Base-by-base conservation (phyloP, 2,888 invertebrate species). In the Drosophila subsilvestris region DNA sequence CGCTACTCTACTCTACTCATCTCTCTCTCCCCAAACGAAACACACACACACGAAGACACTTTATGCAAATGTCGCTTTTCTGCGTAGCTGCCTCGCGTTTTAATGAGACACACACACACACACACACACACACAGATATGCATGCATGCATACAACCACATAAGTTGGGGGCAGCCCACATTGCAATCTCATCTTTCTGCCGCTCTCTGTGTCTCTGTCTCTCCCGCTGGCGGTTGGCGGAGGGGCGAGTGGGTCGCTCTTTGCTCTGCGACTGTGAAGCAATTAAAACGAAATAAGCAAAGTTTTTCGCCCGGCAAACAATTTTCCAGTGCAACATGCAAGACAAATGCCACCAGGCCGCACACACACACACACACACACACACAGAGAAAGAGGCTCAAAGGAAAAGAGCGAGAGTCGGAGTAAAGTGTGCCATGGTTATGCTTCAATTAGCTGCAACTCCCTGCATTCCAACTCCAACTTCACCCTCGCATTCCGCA, bases 21-120 rank as follows among this genome's bases (percentile, higher is more conserved):
- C n/a, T n/a, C n/a, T n/a, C n/a, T n/a, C n/a, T n/a, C n/a, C n/a
- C n/a, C n/a, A n/a, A n/a, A n/a, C n/a, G n/a, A n/a, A n/a, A n/a
- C n/a, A 25, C 57, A 47, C 27, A 25, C 49, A 53, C 45, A 48
- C 47, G 62, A 14, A 55, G 32, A 57, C 65, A 79, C 72, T 72
- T 87, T 79, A 82, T 82, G 82, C 82, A 82, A 82, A 87, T 87
- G 86, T 70, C 73, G 75, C 85, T 87, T 78, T 81, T 74, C 81
- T 87, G 87, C 85, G 85, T 86, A 76, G 79, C 74, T 79, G 87
- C 82, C 66, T 83, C 75, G 77, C 75, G 73, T 87, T 82, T 83
- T 87, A 83, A 83, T 83, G 82, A 87, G 88, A 75, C 78, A 79
- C 67, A 63, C 72, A 63, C 47, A 56, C 51, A 47, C 55, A 37